A percentile compares a stretch with the other conserved stretches of the same genome.
Evolutionary conservation across 92 coral and sea anemone genomes (phyloP).

Genomic region (Porites rus): DNA sequence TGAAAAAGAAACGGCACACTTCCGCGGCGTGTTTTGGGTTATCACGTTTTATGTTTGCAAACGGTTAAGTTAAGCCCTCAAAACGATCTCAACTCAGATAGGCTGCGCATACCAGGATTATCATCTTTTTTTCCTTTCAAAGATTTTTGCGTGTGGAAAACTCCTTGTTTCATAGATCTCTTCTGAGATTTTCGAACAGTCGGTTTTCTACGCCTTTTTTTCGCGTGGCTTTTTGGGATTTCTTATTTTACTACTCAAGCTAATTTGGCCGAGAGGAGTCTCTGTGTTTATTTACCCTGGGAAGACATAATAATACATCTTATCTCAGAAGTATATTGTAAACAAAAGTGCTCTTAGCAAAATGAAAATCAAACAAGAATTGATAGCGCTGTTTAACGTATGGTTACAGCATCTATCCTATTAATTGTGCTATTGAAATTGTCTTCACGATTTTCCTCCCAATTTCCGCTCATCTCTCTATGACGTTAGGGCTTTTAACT

Average conservation of each 20-base stretch:
- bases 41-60: constrained; percentile 31
- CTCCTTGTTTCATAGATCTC: not conserved
- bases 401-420: constrained; percentile 70
- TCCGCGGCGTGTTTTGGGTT: constrained; percentile 53
- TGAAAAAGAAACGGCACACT: constrained; percentile 14
- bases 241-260: constrained; percentile 44
- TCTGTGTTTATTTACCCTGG: constrained; percentile 57
- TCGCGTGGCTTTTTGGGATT: constrained; percentile 8
- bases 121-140: not conserved
- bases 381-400: constrained; percentile 81
- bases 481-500: constrained; percentile 66
- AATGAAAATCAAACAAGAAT: constrained; percentile 79
- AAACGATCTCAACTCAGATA: constrained; percentile 19
- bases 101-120: not conserved
- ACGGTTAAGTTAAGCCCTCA: constrained; percentile 26
- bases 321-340: constrained; percentile 75
- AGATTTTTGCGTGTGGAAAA: not conserved
- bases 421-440: constrained; percentile 80
- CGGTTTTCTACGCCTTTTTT: not conserved
- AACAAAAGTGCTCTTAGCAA: constrained; percentile 84
- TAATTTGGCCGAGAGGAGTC: constrained; percentile 66
- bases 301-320: constrained; percentile 72
- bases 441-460: constrained; percentile 62
- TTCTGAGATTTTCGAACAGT: not conserved
- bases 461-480: constrained; percentile 81